phyloP scores from a whole-genome alignment of 2,888 invertebrate species.

The Malacosoma neustria region DNA sequence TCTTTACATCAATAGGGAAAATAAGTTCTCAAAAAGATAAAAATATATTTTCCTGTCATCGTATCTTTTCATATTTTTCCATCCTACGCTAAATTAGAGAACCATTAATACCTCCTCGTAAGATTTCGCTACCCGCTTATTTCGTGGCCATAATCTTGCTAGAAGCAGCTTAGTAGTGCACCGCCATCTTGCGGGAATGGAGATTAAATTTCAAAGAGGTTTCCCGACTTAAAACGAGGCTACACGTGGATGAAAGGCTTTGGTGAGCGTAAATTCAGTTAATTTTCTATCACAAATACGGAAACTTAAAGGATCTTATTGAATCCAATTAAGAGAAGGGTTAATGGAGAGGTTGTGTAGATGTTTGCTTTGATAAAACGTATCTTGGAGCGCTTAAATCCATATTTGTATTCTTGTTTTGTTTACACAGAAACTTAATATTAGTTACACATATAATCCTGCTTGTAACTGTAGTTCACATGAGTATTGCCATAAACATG shows the following conservation, averaged over 20 bases:
- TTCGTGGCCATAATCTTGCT: conserved; percentile 31
- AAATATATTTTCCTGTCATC: too few relatives aligned
- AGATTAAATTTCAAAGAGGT: conserved; percentile 48
- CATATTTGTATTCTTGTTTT: background rate
- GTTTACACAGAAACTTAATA: too few relatives aligned
- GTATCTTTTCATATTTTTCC: too few relatives aligned
- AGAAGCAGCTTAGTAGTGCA: conserved; percentile 32
- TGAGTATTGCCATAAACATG: too few relatives aligned
- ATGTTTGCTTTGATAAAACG: background rate
- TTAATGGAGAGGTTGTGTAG: background rate
- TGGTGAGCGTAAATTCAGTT: conserved; percentile 10
- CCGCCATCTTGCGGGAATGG: conserved; percentile 37
- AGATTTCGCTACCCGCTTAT: conserved; percentile 18
- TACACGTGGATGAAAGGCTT: conserved; percentile 10
- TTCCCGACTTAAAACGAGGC: conserved; percentile 22
- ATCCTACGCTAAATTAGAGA: too few relatives aligned
- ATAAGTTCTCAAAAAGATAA: too few relatives aligned
- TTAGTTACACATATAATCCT: too few relatives aligned
- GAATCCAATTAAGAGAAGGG: background rate
- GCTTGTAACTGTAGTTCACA: too few relatives aligned
- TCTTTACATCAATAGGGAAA: too few relatives aligned
- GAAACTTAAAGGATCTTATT: background rate
- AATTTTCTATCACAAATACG: background rate
- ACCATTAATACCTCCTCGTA: too few relatives aligned
- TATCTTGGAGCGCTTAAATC: background rate